Evolutionary conservation across 2,797 vertebrate species (phyloP), one percentile per base, ranked within the genome.

Genomic region (Coccyzus lansbergi): DNA sequence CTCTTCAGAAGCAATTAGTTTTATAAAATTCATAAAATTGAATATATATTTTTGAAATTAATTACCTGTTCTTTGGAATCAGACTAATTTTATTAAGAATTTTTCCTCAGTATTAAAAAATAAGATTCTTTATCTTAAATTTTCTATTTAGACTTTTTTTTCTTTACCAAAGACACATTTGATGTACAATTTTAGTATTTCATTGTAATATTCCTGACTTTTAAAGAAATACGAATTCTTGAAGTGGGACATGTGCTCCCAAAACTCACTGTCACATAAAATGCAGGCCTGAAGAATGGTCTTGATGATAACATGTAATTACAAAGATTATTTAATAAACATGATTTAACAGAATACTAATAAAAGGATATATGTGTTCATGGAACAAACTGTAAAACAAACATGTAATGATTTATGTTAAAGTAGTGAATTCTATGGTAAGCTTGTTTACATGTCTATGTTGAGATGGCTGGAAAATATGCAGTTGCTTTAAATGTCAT

Each of bases 301-400:
- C 74, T 68, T 93, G 74, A 80, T 92, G 46, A 75, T 74, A 60
- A 72, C 83, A 83, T 69, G 58, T 79, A 85, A 94, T 86, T 83
- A 74, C 86, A 93, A 90, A 89, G 51, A 67, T 91, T 88, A 93
- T 96, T 93, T 92, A 91, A 51, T 59, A 31, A 55, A 86, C 93
- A 34, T 93, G 83, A 94, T 22, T 16, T 58, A 89, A 69, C 69
- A 33, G 76, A 77, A 74, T 88, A 85, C 83, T 70, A 92, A 12
- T 86, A 88, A 92, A 62, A 94, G 52, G 40, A 53, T 95, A 51
- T 93, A 52, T 84, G 24, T 96, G 55, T 94, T 93, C 95, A 29
- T 90, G 76, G 86, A 97, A 88, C 38, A 93, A 97, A 93, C 26
- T 94, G 72, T 96, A 95, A 95, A 93, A 53, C 60, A 74, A 91